A percentile compares a stretch with the other conserved stretches of the same genome.
phyloP scores from a whole-genome alignment of 2,888 invertebrate species.

The Xestia rhomboidea region DNA sequence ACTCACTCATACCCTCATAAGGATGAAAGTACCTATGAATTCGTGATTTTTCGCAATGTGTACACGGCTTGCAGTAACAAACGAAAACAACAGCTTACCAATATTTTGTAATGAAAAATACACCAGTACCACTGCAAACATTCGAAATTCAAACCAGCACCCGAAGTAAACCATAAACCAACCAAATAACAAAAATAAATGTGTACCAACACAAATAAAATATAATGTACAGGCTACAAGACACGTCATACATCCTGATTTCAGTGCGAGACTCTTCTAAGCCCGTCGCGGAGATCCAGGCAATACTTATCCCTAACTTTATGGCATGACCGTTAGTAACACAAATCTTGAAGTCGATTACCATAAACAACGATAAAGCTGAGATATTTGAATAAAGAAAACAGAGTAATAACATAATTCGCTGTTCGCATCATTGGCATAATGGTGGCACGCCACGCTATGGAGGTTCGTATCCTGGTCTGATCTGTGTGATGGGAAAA shows the following conservation, averaged over 20 bases:
- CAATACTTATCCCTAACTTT: slow-evolving; percentile 52
- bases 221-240: slow-evolving; percentile 19
- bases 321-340: slow-evolving; percentile 44
- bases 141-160: slow-evolving; percentile 11
- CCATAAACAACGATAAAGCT: slow-evolving; percentile 61
- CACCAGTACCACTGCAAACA: background rate
- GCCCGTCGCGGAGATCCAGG: slow-evolving; percentile 46
- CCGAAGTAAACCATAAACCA: slow-evolving; percentile 20
- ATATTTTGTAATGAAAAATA: background rate
- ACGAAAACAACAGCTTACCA: background rate
- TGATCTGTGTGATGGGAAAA: slow-evolving; percentile 15
- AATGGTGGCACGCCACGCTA: slow-evolving; percentile 27
- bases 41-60: too few species aligned
- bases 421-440: slow-evolving; percentile 41
- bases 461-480: background rate
- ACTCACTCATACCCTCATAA: background rate
- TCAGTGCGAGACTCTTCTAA: slow-evolving; percentile 30
- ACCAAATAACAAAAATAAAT: slow-evolving; percentile 33
- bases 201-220: slow-evolving; percentile 32
- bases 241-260: slow-evolving; percentile 45
- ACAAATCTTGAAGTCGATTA: slow-evolving; percentile 63
- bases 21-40: background rate
- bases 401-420: slow-evolving; percentile 60
- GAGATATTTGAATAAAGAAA: slow-evolving; percentile 60
- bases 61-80: background rate